These are phyloP conservation scores for Zaprionus taronus DNA, from an alignment of 1,140 invertebrate species.

Conservation along the genomic window DNA sequence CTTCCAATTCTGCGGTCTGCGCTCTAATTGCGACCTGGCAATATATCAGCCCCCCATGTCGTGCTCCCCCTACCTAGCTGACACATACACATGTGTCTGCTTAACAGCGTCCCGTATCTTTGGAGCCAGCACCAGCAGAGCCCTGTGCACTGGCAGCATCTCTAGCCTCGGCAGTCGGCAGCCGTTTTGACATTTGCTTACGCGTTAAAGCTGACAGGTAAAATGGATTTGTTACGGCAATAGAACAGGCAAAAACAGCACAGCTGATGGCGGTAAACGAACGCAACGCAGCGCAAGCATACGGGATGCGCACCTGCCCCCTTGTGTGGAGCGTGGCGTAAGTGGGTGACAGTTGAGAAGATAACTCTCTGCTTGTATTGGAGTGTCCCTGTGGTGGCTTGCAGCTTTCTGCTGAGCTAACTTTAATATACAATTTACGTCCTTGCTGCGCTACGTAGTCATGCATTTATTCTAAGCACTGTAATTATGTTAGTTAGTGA, in stretches of 20 bases:
- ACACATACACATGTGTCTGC: conserved; percentile 21
- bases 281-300: neutral
- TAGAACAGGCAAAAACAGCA: conserved; percentile 58
- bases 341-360: conserved; percentile 38
- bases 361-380: conserved; percentile 26
- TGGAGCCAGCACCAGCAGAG: neutral
- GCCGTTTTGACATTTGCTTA: conserved; percentile 73
- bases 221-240: conserved; percentile 79
- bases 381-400: neutral
- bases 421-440: neutral
- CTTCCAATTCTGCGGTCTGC: conserved; percentile 68
- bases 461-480: neutral
- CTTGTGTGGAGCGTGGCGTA: neutral
- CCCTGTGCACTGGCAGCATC: conserved; percentile 19
- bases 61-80: neutral
- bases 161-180: conserved; percentile 25
- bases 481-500: neutral
- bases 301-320: conserved; percentile 2
- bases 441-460: neutral
- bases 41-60: conserved; percentile 57
- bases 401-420: neutral
- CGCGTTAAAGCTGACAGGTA: conserved; percentile 78
- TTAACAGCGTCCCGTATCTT: conserved; percentile 34
- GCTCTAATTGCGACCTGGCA: conserved; percentile 74
- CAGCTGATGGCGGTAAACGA: conserved; percentile 7